Base-by-base conservation (phyloP, 2,797 vertebrate species). In the Glossophaga mutica region DNA sequence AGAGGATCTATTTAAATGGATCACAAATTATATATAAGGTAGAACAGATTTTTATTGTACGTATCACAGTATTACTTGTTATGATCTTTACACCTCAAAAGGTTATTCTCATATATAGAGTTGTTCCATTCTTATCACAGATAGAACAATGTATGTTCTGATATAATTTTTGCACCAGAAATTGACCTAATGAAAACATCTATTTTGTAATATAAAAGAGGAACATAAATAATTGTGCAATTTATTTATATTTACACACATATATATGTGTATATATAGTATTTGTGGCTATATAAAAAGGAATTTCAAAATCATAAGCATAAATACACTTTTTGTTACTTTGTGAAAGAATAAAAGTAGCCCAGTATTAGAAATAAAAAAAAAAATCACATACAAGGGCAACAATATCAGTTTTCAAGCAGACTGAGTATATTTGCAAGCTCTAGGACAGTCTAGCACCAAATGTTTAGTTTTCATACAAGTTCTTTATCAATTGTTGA, bases 21-120 rank as follows among this genome's bases (percentile, higher is more conserved):
- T 95, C 82, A 95, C 62, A 93, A 88, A 44, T 44, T 21, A 88
- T 76, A 86, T 44, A 76, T n/a, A 93, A 91, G 50, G 26, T 24
- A 83, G 24, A 39, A 86, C 2, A 83, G 37, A 57, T 73, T 55
- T 87, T 73, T 87, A 57, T 68, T 77, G 55, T 59, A 37, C 46
- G 50, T 29, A 91, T 82, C 48, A 91, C 14, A 82, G n/a, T 62
- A 87, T 70, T 68, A 70, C 18, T 89, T 93, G 11, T 48, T 83
- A 84, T 55, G 39, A 67, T 73, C 24, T 89, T 96, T 84, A 79
- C 0, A 88, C 10, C 65, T 93, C 59, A 50, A 92, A 95, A 94
- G 2, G 1, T n/a, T 95, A 1, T 29, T 62, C 15, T 24, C n/a
- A 2, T 57, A 50, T 73, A 39, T 3, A 86, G 9, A 74, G 14